Evolutionary conservation across 2,113 vertebrate genomes (phyloP), one percentile per base, ranked within the genome.

Genomic region (Neogobius melanostomus): DNA sequence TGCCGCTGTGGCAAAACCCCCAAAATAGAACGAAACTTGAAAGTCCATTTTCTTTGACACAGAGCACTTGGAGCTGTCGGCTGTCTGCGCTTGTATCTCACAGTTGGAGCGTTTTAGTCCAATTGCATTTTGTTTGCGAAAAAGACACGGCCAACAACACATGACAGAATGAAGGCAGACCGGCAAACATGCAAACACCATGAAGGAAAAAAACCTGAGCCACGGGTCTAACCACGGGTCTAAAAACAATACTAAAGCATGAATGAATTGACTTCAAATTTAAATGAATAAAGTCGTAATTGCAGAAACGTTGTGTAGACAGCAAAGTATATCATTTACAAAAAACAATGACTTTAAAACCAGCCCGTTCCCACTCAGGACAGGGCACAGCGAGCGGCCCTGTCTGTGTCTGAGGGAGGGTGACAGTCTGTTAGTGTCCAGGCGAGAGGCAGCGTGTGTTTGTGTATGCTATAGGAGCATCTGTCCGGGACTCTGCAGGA

Each of bases 21-120:
- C 53, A 56, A 56, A 56, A 28, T 56, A 21, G 53, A 21, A 9
- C 16, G 17, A 6, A 11, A 28, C 68, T 17, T 63, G 56, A 74
- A 53, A 61, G 68, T 56, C 61, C 8, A 15, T 75, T 17, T 14
- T 69, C 36, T 56, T 56, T 60, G 57, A 12, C 1, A 36, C 28
- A 60, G 57, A 43, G 11, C 36, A 14, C 57, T 60, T 43, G 57
- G 28, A 60, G 36, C 57, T 7, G 17, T 14, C 57, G 42, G 57
- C 57, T 43, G 21, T 60, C 9, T 56, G 53, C 53, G 5, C 17
- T 56, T 21, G 50, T 51, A 11, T 16, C 53, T 28, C 53, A 56
- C 57, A 42, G 57, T 42, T 60, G 57, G 36, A 15, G 36, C 36
- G 12, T 60, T 60, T 60, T 60, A 36, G 12, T 14, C 28, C 42